Conservation (phyloP, 2,797 vertebrate species). For the Calcarius lapponicus region DNA sequence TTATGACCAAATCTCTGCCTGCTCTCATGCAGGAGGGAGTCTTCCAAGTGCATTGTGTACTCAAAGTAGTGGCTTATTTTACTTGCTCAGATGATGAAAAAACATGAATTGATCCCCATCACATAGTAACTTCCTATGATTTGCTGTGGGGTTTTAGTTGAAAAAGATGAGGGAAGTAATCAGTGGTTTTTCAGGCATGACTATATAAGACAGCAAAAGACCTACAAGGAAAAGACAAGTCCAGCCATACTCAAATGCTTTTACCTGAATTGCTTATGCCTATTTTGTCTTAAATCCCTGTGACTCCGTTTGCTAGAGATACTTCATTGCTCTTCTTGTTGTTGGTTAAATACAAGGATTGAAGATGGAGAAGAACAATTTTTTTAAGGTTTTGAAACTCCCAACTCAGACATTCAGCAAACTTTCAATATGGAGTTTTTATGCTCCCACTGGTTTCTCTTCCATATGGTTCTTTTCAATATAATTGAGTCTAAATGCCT, state of each 20-base stretch:
- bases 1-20: neutral
- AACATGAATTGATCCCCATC: neutral
- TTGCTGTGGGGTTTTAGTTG: neutral
- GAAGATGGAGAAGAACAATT: neutral
- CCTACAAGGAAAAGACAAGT: neutral
- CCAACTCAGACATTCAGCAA: conserved; percentile 42
- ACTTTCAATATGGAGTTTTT: conserved; percentile 56
- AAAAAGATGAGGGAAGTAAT: neutral
- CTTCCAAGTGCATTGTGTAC: neutral
- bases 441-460: conserved; percentile 65
- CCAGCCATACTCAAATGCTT: neutral
- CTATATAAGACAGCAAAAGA: neutral
- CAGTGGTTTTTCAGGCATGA: neutral
- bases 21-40: neutral
- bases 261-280: neutral
- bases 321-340: neutral
- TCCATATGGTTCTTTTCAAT: conserved; percentile 79
- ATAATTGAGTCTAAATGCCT: conserved; percentile 76
- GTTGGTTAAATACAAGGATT: conserved; percentile 18
- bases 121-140: neutral
- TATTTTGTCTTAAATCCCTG: neutral
- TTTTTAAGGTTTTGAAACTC: conserved; percentile 31
- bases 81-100: neutral
- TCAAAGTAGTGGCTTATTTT: neutral
- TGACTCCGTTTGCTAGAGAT: neutral